A percentile compares a stretch with the other conserved stretches of the same genome.
Evolutionary conservation across 2,888 invertebrate genomes (phyloP).

Genomic region (Sinelater perroti): DNA sequence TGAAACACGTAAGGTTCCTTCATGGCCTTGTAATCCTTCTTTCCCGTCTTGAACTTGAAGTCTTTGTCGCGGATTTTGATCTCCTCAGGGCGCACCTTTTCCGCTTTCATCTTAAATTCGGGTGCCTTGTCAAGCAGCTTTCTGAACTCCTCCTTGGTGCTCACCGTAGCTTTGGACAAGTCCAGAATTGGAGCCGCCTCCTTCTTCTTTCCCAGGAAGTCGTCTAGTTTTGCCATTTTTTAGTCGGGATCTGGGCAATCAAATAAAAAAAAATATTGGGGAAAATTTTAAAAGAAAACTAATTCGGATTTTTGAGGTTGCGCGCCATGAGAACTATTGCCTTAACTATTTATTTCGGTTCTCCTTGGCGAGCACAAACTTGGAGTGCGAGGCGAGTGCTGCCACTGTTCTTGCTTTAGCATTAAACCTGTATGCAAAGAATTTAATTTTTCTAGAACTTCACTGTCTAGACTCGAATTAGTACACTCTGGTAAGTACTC

Average conservation of each 20-base stretch:
- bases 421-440: conserved; percentile 61
- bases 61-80: conserved; percentile 79
- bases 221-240: conserved; percentile 77
- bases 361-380: conserved; percentile 42
- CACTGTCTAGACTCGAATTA: conserved; percentile 40
- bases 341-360: conserved; percentile 20
- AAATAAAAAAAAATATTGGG: conserved; percentile 22
- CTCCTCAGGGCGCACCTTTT: conserved; percentile 82
- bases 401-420: conserved; percentile 66
- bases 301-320: conserved; percentile 6
- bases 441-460: conserved; percentile 56
- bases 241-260: conserved; percentile 26
- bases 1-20: conserved; percentile 72
- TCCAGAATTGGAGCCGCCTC: conserved; percentile 85
- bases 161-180: conserved; percentile 80
- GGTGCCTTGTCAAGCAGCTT: conserved; percentile 86
- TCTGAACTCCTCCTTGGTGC: conserved; percentile 83
- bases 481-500: conserved; percentile 41
- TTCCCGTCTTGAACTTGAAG: conserved; percentile 77
- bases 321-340: background rate
- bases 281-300: conserved; percentile 17
- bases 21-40: conserved; percentile 74
- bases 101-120: conserved; percentile 88
- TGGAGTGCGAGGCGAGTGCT: conserved; percentile 53
- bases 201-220: conserved; percentile 85